These are phyloP conservation scores for Agrotis ipsilon DNA, from an alignment of 2,888 invertebrate genomes.

Conservation along the genomic window DNA sequence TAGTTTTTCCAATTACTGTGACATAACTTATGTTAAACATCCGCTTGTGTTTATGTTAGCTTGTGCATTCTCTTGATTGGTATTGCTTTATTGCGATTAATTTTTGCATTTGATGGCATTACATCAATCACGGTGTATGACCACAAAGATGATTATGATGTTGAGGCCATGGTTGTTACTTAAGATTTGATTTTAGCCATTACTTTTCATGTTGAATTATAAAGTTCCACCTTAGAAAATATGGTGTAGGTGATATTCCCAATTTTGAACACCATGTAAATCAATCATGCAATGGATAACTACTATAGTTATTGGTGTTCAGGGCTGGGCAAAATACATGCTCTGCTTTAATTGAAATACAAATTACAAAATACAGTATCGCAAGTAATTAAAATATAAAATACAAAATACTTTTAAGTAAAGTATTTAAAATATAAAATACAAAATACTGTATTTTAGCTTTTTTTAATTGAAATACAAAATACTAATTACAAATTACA, in stretches of 20 bases:
- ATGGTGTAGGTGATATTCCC: slow-evolving; percentile 3
- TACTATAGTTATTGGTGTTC: too few relatives aligned
- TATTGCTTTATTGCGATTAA: slow-evolving; percentile 52
- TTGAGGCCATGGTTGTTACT: not conserved
- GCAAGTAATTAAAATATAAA: too few relatives aligned
- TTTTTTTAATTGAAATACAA: too few relatives aligned
- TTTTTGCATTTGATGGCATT: slow-evolving; percentile 51
- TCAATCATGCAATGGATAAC: slow-evolving; percentile 16
- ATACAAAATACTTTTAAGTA: too few relatives aligned
- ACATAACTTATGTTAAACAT: slow-evolving; percentile 58
- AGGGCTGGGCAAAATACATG: too few relatives aligned
- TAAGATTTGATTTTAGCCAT: not conserved
- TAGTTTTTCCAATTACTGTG: slow-evolving; percentile 71
- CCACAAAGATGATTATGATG: slow-evolving; percentile 19
- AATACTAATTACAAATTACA: too few relatives aligned
- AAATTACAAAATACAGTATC: too few relatives aligned
- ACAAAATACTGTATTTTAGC: too few relatives aligned
- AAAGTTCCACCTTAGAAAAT: too few relatives aligned
- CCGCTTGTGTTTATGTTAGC: slow-evolving; percentile 58
- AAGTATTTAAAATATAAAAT: too few relatives aligned
- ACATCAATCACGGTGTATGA: slow-evolving; percentile 42
- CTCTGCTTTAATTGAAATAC: too few relatives aligned
- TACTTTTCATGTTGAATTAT: not conserved
- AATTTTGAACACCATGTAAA: not conserved
- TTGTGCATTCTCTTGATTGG: slow-evolving; percentile 68